phyloP scores from a whole-genome alignment of 2,888 invertebrate species.

The Caenorhabditis zanzibari region DNA sequence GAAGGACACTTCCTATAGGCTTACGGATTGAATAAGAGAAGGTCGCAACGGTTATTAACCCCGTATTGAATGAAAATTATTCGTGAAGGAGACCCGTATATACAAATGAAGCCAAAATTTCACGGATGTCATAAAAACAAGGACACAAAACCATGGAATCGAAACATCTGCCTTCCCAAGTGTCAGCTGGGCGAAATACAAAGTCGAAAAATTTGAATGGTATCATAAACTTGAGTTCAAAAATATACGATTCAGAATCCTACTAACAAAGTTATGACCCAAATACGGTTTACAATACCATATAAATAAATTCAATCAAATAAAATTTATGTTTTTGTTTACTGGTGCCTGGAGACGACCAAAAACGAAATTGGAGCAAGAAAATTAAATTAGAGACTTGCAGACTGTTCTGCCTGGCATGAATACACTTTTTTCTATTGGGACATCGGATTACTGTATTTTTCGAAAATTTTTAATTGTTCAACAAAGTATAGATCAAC shows the following conservation, averaged over 20 bases:
- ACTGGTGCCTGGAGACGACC: background rate
- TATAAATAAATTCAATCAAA: no score
- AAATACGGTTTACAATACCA: no score
- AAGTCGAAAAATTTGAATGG: background rate
- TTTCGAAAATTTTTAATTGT: no score
- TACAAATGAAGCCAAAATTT: constrained; percentile 4
- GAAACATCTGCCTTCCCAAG: constrained; percentile 7
- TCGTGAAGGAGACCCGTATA: background rate
- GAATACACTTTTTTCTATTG: no score
- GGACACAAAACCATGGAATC: constrained; percentile 8
- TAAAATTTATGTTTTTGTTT: constrained; percentile 8
- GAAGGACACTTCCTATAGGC: background rate
- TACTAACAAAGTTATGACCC: no score
- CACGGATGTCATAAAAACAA: constrained; percentile 7
- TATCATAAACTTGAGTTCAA: no score
- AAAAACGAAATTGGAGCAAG: no score
- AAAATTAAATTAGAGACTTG: no score
- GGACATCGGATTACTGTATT: no score
- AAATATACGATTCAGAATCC: background rate
- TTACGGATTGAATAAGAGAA: background rate
- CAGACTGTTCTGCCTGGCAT: no score
- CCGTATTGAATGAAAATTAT: constrained; percentile 9
- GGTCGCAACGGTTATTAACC: constrained; percentile 33
- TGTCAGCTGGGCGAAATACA: background rate
- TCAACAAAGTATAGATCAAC: no score